These are phyloP conservation scores for Aselliscus stoliczkanus DNA, from an alignment of 2,797 vertebrate species.

Conservation along the genomic window DNA sequence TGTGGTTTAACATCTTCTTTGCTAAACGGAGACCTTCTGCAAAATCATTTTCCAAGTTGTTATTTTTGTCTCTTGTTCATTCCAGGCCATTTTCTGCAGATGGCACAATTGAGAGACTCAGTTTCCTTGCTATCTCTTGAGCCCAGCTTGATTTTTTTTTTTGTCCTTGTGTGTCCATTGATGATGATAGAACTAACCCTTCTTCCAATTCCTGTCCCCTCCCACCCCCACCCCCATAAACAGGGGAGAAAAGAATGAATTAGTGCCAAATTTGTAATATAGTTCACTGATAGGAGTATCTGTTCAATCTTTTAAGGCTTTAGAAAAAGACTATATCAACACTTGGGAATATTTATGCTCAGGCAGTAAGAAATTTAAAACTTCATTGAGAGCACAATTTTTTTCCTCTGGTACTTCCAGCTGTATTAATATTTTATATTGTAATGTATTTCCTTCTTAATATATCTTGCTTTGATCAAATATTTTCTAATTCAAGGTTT, in stretches of 20 bases:
- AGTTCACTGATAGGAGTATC: background rate
- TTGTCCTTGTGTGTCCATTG: background rate
- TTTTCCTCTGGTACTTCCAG: background rate
- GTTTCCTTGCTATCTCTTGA: background rate
- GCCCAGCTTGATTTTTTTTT: background rate
- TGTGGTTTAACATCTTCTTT: background rate
- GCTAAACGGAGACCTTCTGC: background rate
- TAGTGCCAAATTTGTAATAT: background rate
- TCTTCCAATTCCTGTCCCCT: background rate
- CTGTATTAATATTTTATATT: conserved; percentile 29
- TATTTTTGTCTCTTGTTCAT: background rate
- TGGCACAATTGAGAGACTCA: background rate
- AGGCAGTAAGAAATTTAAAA: background rate
- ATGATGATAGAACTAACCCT: background rate
- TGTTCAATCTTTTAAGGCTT: conserved; percentile 28
- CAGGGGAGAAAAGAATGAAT: conserved; percentile 6
- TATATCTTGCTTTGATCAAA: conserved; percentile 27
- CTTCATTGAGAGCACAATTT: background rate
- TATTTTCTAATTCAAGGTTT: conserved; percentile 25
- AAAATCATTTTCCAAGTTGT: background rate
- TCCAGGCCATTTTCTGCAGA: background rate
- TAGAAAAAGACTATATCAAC: background rate
- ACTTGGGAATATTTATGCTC: background rate
- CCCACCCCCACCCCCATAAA: background rate
- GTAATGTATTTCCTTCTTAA: background rate